Conservation (phyloP, 2,888 invertebrate genomes). For the Allophyes oxyacanthae region DNA sequence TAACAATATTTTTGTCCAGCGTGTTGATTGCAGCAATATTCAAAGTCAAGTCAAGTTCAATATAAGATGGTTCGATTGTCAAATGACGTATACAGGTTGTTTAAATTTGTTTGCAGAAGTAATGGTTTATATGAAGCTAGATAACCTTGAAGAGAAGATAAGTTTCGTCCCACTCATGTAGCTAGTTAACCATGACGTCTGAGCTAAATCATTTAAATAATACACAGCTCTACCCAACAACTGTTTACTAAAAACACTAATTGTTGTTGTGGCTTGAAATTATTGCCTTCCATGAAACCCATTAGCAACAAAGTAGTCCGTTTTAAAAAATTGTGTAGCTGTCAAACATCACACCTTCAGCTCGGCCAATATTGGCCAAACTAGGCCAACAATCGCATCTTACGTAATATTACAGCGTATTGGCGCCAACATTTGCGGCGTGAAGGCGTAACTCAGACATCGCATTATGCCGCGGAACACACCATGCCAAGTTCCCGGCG, state of each 20-base stretch:
- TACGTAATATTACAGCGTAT: constrained; percentile 34
- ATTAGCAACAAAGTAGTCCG: neutral
- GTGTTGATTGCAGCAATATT: too few species aligned
- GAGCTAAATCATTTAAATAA: too few species aligned
- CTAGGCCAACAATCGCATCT: constrained; percentile 16
- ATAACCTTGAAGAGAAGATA: too few species aligned
- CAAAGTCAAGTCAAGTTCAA: too few species aligned
- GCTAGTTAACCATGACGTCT: too few species aligned
- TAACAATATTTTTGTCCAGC: too few species aligned
- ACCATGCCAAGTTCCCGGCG: constrained; percentile 62
- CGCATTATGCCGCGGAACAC: constrained; percentile 65
- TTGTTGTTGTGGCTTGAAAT: neutral
- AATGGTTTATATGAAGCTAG: too few species aligned
- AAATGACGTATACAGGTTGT: too few species aligned
- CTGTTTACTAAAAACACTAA: neutral
- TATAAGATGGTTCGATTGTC: too few species aligned
- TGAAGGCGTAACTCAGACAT: constrained; percentile 58
- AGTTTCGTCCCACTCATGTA: too few species aligned
- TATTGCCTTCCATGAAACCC: neutral
- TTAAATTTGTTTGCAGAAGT: too few species aligned
- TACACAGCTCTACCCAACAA: too few species aligned
- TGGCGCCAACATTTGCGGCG: constrained; percentile 51
- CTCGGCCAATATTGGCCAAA: constrained; percentile 33
- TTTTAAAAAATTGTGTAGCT: constrained; percentile 27
- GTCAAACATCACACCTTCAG: constrained; percentile 28